These are phyloP conservation scores for Drosophila meridiana DNA, from an alignment of 2,888 invertebrate species.

Conservation along the genomic window DNA sequence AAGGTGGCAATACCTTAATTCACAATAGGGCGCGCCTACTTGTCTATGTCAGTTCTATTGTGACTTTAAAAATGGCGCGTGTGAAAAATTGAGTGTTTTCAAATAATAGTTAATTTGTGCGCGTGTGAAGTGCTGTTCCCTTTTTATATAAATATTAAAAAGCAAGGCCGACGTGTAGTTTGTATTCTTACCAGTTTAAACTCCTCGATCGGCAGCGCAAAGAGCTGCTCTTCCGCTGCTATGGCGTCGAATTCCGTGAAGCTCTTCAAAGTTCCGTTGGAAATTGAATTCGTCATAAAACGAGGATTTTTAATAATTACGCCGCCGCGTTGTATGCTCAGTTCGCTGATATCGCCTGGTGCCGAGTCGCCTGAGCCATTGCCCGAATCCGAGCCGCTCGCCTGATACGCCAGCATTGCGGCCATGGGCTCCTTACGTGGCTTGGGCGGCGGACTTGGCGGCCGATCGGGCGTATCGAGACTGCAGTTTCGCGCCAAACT, in stretches of 20 bases:
- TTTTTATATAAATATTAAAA: neutral
- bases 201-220: slow-evolving; percentile 86
- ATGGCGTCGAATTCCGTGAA: slow-evolving; percentile 88
- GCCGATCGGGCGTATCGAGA: slow-evolving; percentile 86
- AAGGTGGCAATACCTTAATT: slow-evolving; percentile 6
- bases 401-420: slow-evolving; percentile 89
- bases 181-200: slow-evolving; percentile 73
- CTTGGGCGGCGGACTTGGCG: slow-evolving; percentile 87
- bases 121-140: neutral
- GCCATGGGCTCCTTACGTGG: slow-evolving; percentile 87
- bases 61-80: slow-evolving; percentile 8
- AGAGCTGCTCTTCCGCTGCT: slow-evolving; percentile 88
- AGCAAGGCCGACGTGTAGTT: neutral
- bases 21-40: neutral
- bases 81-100: neutral
- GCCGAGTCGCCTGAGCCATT: slow-evolving; percentile 95
- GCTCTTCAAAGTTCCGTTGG: slow-evolving; percentile 89
- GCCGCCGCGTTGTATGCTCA: slow-evolving; percentile 84
- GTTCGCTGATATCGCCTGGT: slow-evolving; percentile 85
- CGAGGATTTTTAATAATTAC: slow-evolving; percentile 90
- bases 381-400: slow-evolving; percentile 95
- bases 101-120: neutral
- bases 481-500: slow-evolving; percentile 77
- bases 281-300: slow-evolving; percentile 87
- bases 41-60: neutral